Base-by-base conservation (phyloP, 2,888 invertebrate genomes). In the Meta bourneti region DNA sequence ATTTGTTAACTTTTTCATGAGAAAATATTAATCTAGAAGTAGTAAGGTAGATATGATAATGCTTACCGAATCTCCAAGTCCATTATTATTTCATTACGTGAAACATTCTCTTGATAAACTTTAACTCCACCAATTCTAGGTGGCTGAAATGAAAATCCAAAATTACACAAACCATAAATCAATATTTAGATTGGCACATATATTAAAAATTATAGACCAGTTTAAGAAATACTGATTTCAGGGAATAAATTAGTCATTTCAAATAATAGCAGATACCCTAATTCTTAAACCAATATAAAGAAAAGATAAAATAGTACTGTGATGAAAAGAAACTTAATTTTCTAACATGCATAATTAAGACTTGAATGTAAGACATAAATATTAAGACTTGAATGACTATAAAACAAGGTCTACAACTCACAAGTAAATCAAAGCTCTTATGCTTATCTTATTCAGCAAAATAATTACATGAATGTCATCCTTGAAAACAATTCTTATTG, bases 91-190 rank as follows among this genome's bases (percentile, higher is more conserved):
- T 99, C 99, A 94, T 96, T 95, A 85, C 96, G 94, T 51, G 97
- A 97, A 52, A 98, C 97, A 95, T 98, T 98, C 95, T 98, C 97
- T 94, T 98, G 98, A 95, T 99, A 99, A 11, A 99, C 98, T 96
- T 99, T 99, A 5, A 99, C 97, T 82, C 99, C 99, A 90, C 98
- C 98, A 94, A 99, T 97, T 93, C 98, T 96, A 7, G 98, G 97
- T 48, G 99, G 98, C 98, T 98, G 95, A 72, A 52, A 74, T 61
- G 61, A 78, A 79, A 69, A 80, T 11, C 6, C 5, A 77, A 16
- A 51, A 11, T 69, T 49, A 81, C 20, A 20, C 7, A 20, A 20
- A n/a, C 13, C 11, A 19, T n/a, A 74, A 74, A 34, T 74, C 20
- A 74, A 34, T 74, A n/a, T 0, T 69, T 69, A 4, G 4, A 69